A percentile compares a stretch with the other conserved stretches of the same genome.
Conservation (phyloP, 2,797 vertebrate genomes). For the Limosa lapponica region DNA sequence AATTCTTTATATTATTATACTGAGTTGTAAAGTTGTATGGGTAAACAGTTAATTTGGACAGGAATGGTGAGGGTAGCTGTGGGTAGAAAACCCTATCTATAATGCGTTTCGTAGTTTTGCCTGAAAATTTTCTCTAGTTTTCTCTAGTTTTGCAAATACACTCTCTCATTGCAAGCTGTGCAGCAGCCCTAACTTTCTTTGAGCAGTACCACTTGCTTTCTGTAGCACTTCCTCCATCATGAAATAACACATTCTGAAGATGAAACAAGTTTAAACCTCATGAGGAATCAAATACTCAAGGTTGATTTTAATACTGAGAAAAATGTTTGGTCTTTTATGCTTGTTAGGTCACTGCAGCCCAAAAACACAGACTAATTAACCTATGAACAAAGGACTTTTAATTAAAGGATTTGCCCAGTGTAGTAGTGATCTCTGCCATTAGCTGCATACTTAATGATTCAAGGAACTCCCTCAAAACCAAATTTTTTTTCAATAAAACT, state of each 20-base stretch:
- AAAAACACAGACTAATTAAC: not conserved
- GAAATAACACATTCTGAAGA: not conserved
- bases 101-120: not conserved
- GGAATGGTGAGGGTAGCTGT: not conserved
- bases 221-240: not conserved
- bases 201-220: not conserved
- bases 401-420: not conserved
- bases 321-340: not conserved
- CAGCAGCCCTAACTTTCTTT: not conserved
- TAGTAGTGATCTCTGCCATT: not conserved
- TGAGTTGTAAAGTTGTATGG: not conserved
- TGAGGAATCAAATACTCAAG: not conserved
- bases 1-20: not conserved
- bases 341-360: not conserved
- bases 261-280: not conserved
- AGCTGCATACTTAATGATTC: not conserved
- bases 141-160: not conserved
- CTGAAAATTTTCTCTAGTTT: not conserved
- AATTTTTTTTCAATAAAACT: not conserved
- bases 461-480: not conserved
- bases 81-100: not conserved
- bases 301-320: not conserved
- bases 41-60: not conserved
- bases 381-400: not conserved
- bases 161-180: not conserved